Base-by-base conservation (phyloP, 2,888 invertebrate species). In the Cremastobaeus sp. region DNA sequence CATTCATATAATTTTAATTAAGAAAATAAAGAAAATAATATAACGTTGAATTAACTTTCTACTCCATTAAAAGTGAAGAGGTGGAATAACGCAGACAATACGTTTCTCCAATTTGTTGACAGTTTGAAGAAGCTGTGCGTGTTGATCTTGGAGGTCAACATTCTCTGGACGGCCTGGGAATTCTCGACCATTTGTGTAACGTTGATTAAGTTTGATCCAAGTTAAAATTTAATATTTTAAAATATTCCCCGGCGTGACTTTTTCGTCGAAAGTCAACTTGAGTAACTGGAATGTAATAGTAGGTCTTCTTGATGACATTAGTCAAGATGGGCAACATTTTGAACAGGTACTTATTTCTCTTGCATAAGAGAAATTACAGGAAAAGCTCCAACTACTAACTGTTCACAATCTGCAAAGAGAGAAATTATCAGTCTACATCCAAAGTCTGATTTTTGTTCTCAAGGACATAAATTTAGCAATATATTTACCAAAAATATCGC, bases 331-430 rank as follows among this genome's bases (percentile, higher is more conserved):
- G 94, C 93, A 79, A 96, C 89, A 86, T 96, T 95, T 80, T 96
- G 94, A 21, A 95, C 94, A 14, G 94, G 93, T 21, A 98, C 93
- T 77, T 95, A 92, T 88, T 99, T 99, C 88, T 98, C 98, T 83
- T 97, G 95, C n/a, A 96, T 96, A 78, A 99, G 87, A 0, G 97
- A 95, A 37, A 97, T 94, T 18, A 98, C 92, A 0, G 98, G 98
- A 88, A 98, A 97, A 48, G 96, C 93, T 12, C 98, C 92, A 15
- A 97, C 95, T 39, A 98, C 94, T 18, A 95, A 92, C 88, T 97
- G 96, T 84, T 98, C 98, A 86, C 96, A 96, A n/a, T 96, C 96
- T 95, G 30, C 8, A 54, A 32, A 59, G 18, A 20, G 41, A 52
- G n/a, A 21, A 3, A 47, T 55, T 35, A 35, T 32, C 3, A 3